A percentile compares a stretch with the other conserved stretches of the same genome.
phyloP scores from a whole-genome alignment of 2,113 vertebrate genomes.

The Aphyosemion australe region DNA sequence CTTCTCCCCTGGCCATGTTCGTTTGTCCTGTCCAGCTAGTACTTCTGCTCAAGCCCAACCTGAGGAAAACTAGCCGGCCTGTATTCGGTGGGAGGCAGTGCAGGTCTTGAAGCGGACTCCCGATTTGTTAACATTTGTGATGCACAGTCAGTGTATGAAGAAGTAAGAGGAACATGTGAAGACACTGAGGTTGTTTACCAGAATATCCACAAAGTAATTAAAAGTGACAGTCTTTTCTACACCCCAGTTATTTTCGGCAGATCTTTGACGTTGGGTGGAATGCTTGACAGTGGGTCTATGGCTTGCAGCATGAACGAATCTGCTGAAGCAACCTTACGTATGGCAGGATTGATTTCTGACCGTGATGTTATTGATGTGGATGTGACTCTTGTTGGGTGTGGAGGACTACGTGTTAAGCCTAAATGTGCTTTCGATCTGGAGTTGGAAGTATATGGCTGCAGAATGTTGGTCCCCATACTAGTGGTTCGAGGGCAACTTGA shows the following conservation, averaged over 20 bases:
- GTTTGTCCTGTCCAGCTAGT: neutral
- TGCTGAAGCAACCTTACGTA: slow-evolving; percentile 3
- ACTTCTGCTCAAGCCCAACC: neutral
- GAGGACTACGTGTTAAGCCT: neutral
- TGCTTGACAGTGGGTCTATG: slow-evolving; percentile 39
- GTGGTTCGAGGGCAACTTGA: slow-evolving; percentile 20
- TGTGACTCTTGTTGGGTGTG: slow-evolving; percentile 28
- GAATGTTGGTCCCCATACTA: slow-evolving; percentile 17
- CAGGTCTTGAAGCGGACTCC: slow-evolving; percentile 10
- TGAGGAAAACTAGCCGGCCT: slow-evolving; percentile 31
- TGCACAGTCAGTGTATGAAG: slow-evolving; percentile 11
- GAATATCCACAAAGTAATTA: slow-evolving; percentile 2
- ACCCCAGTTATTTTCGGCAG: neutral
- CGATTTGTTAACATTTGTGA: neutral
- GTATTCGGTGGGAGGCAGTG: slow-evolving; percentile 36
- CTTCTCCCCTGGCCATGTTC: slow-evolving; percentile 5
- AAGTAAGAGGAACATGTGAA: neutral
- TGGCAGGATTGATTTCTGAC: neutral
- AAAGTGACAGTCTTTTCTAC: slow-evolving; percentile 17
- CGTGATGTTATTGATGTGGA: neutral
- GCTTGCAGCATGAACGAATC: slow-evolving; percentile 27
- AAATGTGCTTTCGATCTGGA: slow-evolving; percentile 22
- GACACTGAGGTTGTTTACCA: slow-evolving; percentile 15
- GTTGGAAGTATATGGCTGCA: slow-evolving; percentile 32
- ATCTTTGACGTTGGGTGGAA: neutral